Conservation (phyloP, 2,888 invertebrate species). For the Empis stercorea region DNA sequence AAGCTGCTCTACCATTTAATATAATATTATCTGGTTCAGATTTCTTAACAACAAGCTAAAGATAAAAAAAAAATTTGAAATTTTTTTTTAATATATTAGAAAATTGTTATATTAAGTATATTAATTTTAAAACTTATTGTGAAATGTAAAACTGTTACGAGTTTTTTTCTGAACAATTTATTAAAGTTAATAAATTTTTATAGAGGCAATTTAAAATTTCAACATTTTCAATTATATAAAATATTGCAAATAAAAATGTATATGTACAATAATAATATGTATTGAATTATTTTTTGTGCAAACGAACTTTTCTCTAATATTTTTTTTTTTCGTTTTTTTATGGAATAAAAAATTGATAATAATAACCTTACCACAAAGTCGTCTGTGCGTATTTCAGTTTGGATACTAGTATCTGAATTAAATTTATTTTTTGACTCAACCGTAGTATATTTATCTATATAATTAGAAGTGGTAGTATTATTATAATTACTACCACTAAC, state of each 20-base stretch:
- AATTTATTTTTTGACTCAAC: conserved; percentile 7
- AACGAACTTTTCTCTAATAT: not conserved
- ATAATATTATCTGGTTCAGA: conserved; percentile 48
- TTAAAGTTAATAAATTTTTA: not conserved
- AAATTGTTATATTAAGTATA: too few relatives aligned
- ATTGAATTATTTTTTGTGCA: too few relatives aligned
- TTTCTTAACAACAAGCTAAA: conserved; percentile 45
- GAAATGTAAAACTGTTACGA: too few relatives aligned
- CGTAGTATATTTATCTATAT: not conserved
- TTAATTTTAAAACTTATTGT: too few relatives aligned
- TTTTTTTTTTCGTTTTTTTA: not conserved
- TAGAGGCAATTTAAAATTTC: not conserved
- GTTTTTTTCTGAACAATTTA: not conserved
- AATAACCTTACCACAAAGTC: conserved; percentile 51
- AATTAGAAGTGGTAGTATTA: conserved; percentile 18
- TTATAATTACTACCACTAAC: conserved; percentile 18
- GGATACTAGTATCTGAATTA: conserved; percentile 38
- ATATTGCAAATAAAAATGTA: not conserved
- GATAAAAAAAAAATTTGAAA: too few relatives aligned
- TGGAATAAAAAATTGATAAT: conserved; percentile 30
- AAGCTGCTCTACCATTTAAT: conserved; percentile 66
- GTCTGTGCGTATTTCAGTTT: conserved; percentile 55
- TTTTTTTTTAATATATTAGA: too few relatives aligned
- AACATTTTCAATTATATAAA: too few relatives aligned
- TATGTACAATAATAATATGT: too few relatives aligned